Evolutionary conservation across 2,113 vertebrate genomes (phyloP), one percentile per base, ranked within the genome.

Genomic region (Dromaius novaehollandiae): DNA sequence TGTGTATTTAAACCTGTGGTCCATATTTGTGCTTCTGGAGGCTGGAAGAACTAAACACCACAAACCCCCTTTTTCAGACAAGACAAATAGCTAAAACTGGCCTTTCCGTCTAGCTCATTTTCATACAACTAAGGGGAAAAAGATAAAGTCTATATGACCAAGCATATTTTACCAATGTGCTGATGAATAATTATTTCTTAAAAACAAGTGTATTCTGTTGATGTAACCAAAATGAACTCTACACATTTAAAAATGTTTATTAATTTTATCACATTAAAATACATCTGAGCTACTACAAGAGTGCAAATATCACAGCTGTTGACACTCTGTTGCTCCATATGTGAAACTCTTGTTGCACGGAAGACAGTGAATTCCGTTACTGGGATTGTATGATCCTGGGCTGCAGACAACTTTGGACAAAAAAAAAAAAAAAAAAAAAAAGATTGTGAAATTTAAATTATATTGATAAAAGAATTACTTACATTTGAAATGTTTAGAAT

Each of bases 381-480:
- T 95, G 30, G 97, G 96, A 40, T 97, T 97, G 21, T 95, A 97
- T 8, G 97, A 95, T 92, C 97, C 97, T 65, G 97, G 97, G 51
- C 93, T 97, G 93, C 97, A 97, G 91, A 94, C 71, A 88, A 97
- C 95, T 97, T 86, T 30, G 79, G 18, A 95, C 8, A 25, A 34
- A 55, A n/a, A 89, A 58, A 24, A 64, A 11, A 58, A 73, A 92
- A 73, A 76, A 7, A n/a, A 89, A 58, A 21, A 64, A 11, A 58
- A 73, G 92, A 73, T 73, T 7, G 6, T 34, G 11, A 10, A 20
- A 51, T 86, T 68, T 77, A 44, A 55, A 18, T 56, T 6, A n/a
- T 44, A 65, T 9, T 66, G 48, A n/a, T 63, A 19, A 70, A 76
- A 56, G 30, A 82, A 84, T 21, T 34, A 30, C 4, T 74, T 61